Percentiles rank a stretch among this genome's conserved stretches.
These are phyloP conservation scores for Gallinago paraguaiae DNA, from an alignment of 2,113 vertebrate species.

Conservation along the genomic window DNA sequence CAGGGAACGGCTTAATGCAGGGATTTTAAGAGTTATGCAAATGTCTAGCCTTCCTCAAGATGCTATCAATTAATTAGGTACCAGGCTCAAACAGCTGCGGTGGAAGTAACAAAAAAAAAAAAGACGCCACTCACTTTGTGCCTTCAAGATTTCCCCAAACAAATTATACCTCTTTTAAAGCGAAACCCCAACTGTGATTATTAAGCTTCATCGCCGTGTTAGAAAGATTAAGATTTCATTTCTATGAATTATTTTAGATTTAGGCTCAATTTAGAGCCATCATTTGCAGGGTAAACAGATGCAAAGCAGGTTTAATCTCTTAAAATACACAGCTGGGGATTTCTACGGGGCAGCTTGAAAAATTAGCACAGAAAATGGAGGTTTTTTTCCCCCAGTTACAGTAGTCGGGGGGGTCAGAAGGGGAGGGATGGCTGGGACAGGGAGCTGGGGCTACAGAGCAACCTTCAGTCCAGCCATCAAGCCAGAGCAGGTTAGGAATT, in stretches of 20 bases:
- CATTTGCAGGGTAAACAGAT: constrained; percentile 15
- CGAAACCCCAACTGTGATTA: not conserved
- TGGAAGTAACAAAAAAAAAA: not conserved
- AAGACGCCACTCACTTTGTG: not conserved
- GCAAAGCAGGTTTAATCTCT: constrained; percentile 40
- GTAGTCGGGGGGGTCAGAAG: not conserved
- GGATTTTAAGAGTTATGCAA: not conserved
- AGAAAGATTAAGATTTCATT: constrained; percentile 30
- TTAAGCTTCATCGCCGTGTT: not conserved
- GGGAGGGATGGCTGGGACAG: not conserved
- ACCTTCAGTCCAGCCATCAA: not conserved
- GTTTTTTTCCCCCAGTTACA: accelerated
- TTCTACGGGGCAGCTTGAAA: not conserved
- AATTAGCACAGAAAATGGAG: not conserved
- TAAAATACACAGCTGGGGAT: not conserved
- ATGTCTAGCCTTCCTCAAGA: not conserved
- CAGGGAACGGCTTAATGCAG: not conserved
- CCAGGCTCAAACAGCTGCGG: not conserved
- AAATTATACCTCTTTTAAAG: constrained; percentile 6
- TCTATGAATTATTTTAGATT: constrained; percentile 43
- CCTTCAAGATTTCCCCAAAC: not conserved
- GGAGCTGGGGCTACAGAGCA: not conserved
- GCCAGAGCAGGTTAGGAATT: not conserved
- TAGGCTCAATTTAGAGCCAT: constrained; percentile 34
- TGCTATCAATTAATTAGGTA: constrained; percentile 26